phyloP scores from a whole-genome alignment of 2,113 vertebrate species.

The Suncus etruscus region DNA sequence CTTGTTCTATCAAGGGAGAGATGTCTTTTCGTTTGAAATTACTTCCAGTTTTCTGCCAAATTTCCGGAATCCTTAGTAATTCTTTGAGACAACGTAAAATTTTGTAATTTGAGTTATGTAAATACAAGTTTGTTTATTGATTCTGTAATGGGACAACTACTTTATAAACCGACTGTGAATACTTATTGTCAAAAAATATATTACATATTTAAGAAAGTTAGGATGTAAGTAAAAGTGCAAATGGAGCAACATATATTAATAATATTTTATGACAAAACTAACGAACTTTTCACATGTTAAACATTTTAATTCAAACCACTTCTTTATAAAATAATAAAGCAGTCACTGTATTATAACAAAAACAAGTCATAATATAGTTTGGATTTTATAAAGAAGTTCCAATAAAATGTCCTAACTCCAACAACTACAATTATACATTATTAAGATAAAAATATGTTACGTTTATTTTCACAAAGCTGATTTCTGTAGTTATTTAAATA shows the following conservation, averaged over 20 bases:
- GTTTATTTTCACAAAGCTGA: not conserved
- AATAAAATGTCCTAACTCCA: not conserved
- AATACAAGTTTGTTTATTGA: constrained; percentile 18
- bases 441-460: not conserved
- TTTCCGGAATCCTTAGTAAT: constrained; percentile 54
- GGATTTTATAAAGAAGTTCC: not conserved
- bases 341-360: not conserved
- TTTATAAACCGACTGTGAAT: constrained; percentile 12
- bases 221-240: not conserved
- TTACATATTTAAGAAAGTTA: not conserved
- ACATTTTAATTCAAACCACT: not conserved
- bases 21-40: constrained; percentile 44
- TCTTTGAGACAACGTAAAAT: constrained; percentile 55
- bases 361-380: not conserved
- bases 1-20: constrained; percentile 45
- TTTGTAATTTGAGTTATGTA: constrained; percentile 17
- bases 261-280: not conserved
- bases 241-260: not conserved
- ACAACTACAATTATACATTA: not conserved
- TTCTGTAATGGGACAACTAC: not conserved
- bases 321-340: not conserved
- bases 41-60: not conserved
- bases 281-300: not conserved
- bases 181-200: constrained; percentile 14
- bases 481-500: not conserved